Conservation (phyloP, 2,797 vertebrate species). For the Astyanax mexicanus region DNA sequence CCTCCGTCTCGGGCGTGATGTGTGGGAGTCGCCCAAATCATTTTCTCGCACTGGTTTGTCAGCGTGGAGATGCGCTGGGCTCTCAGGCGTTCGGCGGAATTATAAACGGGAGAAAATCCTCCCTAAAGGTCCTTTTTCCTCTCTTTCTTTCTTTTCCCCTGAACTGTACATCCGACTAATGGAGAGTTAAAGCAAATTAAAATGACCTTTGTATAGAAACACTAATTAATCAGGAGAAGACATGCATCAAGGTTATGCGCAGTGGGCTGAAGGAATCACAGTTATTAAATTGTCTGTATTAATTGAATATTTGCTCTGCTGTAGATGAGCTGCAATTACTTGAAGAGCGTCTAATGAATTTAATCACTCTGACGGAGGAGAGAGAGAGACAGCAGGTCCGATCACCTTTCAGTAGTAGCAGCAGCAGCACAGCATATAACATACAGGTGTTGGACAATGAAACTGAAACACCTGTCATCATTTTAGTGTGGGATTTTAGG, state of each 20-base stretch:
- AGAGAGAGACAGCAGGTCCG: constrained; percentile 35
- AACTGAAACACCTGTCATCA: too few relatives aligned
- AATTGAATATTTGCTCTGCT: constrained; percentile 80
- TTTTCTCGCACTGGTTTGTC: constrained; percentile 6
- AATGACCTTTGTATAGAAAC: constrained; percentile 79
- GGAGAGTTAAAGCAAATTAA: constrained; percentile 78
- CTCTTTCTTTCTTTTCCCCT: background rate
- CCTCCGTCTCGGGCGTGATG: background rate
- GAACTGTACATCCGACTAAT: constrained; percentile 65
- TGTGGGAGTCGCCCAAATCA: background rate
- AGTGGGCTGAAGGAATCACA: constrained; percentile 68
- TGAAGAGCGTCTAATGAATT: constrained; percentile 75
- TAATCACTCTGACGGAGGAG: constrained; percentile 62
- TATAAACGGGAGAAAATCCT: constrained; percentile 47
- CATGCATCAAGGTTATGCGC: constrained; percentile 64
- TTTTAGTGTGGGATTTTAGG: too few relatives aligned
- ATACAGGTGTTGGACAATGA: too few relatives aligned
- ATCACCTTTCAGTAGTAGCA: constrained; percentile 35
- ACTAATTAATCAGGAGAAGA: constrained; percentile 74
- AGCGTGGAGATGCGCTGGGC: background rate
- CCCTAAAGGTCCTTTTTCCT: constrained; percentile 7
- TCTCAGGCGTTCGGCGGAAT: constrained; percentile 10
- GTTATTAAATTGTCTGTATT: constrained; percentile 77
- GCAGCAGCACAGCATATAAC: constrained; percentile 40
- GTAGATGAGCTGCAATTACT: constrained; percentile 76